A percentile compares a stretch with the other conserved stretches of the same genome.
Conservation (phyloP, 2,888 invertebrate genomes). For the Scaptomyza caliginosa region DNA sequence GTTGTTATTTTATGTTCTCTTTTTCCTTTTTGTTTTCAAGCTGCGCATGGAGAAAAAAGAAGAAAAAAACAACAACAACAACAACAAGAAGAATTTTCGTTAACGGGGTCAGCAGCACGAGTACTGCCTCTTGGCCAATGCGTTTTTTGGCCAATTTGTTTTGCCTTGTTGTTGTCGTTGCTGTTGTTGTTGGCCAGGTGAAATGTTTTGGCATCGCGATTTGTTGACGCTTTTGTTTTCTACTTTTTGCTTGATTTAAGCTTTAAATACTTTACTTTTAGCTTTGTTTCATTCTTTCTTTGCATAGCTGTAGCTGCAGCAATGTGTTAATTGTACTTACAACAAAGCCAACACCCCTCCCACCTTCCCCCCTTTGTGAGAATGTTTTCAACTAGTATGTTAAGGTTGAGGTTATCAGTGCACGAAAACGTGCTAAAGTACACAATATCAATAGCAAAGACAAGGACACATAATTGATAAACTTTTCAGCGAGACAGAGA, state of each 20-base stretch:
- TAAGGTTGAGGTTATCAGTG: conserved; percentile 72
- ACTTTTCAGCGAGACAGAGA: no score
- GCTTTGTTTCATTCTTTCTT: not conserved
- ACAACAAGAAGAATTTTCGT: conserved; percentile 54
- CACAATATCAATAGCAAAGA: conserved; percentile 47
- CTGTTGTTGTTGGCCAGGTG: conserved; percentile 27
- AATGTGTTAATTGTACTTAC: conserved; percentile 27
- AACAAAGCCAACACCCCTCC: not conserved
- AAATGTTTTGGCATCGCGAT: conserved; percentile 35
- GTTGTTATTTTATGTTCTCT: no score
- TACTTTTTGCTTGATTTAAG: no score
- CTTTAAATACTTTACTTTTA: no score
- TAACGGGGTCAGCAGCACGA: conserved; percentile 69
- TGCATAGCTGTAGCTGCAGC: conserved; percentile 12
- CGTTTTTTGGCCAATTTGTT: conserved; percentile 15
- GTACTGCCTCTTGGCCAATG: conserved; percentile 51
- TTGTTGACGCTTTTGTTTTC: conserved; percentile 22
- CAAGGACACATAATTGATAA: conserved; percentile 54
- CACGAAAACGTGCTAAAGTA: conserved; percentile 62
- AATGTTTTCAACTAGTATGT: conserved; percentile 47
- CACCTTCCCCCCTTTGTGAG: not conserved
- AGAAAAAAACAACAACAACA: conserved; percentile 20
- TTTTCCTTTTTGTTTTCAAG: conserved; percentile 32
- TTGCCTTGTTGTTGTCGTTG: not conserved
- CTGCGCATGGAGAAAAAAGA: conserved; percentile 37